Percentiles rank a stretch among this genome's conserved stretches.
Conservation (phyloP, 1,140 invertebrate species). For the Drosophila ambigua region DNA sequence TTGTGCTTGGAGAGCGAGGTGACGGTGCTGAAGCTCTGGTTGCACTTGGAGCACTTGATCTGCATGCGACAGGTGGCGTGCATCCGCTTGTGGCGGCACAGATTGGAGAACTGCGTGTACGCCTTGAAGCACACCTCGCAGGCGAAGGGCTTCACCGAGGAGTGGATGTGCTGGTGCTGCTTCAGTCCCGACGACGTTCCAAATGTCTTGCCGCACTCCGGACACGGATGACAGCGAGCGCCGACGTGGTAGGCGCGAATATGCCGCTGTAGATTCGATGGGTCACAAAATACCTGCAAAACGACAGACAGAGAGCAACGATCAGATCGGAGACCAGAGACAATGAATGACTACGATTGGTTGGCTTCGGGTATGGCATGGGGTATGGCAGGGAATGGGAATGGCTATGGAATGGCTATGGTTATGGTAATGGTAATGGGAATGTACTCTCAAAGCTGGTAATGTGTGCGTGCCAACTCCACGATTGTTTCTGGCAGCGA, state of each 20-base stretch:
- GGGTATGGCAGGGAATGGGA: neutral
- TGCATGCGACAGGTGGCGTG: conserved; percentile 95
- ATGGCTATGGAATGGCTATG: conserved; percentile 1
- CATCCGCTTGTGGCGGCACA: conserved; percentile 99
- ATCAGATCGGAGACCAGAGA: conserved; percentile 14
- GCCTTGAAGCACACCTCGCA: conserved; percentile 96
- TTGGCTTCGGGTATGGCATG: neutral
- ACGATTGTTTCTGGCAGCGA: conserved; percentile 6
- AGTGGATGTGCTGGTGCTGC: conserved; percentile 99
- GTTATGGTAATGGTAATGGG: too few relatives aligned
- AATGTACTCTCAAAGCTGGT: conserved; percentile 4
- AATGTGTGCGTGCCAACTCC: too few relatives aligned
- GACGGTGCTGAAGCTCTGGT: conserved; percentile 94
- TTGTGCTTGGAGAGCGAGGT: conserved; percentile 94
- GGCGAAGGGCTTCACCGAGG: conserved; percentile 98
- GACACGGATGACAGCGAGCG: conserved; percentile 96
- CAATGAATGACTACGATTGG: conserved; percentile 38
- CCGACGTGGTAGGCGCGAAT: conserved; percentile 97
- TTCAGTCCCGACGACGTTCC: conserved; percentile 98
- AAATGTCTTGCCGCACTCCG: conserved; percentile 99
- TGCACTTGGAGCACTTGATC: conserved; percentile 96
- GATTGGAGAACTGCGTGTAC: conserved; percentile 99
- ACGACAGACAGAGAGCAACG: conserved; percentile 31
- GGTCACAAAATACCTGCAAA: conserved; percentile 95
- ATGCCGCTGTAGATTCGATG: conserved; percentile 97